Base-by-base conservation (phyloP, 2,888 invertebrate species). In the Linnaemya vulpina region DNA sequence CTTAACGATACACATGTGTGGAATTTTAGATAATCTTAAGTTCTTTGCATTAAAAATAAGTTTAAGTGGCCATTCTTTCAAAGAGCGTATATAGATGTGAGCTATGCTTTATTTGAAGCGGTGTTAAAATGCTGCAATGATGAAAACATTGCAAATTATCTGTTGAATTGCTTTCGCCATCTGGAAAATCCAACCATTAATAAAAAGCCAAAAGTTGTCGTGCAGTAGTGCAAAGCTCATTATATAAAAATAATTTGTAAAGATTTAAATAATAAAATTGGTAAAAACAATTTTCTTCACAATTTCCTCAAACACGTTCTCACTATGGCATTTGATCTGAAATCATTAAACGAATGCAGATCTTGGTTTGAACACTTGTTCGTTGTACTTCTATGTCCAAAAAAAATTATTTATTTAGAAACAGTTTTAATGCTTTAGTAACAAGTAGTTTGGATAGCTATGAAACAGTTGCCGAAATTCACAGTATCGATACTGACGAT, bases 341-440 rank as follows among this genome's bases (percentile, higher is more conserved):
- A 53, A 40, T 51, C 25, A 5, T 3, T 63, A 9, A 46, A 30
- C 13, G 74, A 46, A 5, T 74, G 62, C 9, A 74, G 35, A 20
- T 49, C 20, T 49, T 75, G 65, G 75, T 76, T 76, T 43, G 58
- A 38, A n/a, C 17, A 77, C 15, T 20, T 77, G 25, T 67, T 67
- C 35, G 20, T 77, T n/a, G 58, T 68, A 3, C 49, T 60, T 1
- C 20, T 76, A 0, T 58, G 30, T 20, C 55, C 65, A 53, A 65
- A 25, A 30, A 30, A 30, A 53, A 75, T 30, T 43, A 43, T 43
- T 43, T 15, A 13, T 43, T 43, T 43, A 43, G 43, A 43, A 43
- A 43, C 11, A 43, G 43, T 15, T 43, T 43, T 43, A 43, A 43
- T 15, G 15, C 15, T 13, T 13, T 43, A 13, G 3, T 11, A 43